Base-by-base conservation (phyloP, 2,113 vertebrate genomes). In the Rhynchomys soricoides region DNA sequence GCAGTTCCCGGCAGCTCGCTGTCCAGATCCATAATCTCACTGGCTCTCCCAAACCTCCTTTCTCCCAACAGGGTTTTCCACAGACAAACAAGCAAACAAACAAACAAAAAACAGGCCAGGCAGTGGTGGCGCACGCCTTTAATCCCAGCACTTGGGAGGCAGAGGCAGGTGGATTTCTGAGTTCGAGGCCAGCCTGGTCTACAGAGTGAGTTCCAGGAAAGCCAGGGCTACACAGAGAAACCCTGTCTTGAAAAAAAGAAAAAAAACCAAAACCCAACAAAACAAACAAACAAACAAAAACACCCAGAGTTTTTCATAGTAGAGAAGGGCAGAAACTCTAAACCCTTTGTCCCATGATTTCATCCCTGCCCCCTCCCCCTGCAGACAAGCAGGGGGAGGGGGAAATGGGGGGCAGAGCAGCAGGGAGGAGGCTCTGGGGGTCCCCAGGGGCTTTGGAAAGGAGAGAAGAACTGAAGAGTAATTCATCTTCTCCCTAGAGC, bases 361-460 rank as follows among this genome's bases (percentile, higher is more conserved):
- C 97, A 98, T 97, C 90, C 68, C 17, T 98, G 98, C 98, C 97
- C 98, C 98, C 98, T 98, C 98, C 2, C 98, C 98, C 74, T 97
- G 97, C 91, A 93, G 86, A 97, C 86, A 98, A 98, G 96, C 64
- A 70, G 91, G 7, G 24, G 29, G 17, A 0, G 43, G 70, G 52
- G 5, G 5, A 74, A 90, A 85, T 57, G 11, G 66, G 87, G 86
- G 74, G 43, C 29, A 34, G 91, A 22, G 6, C 40, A 90, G 22
- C 40, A 15, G 81, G 37, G 82, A 68, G 73, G 86, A 19, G 86
- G 3, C 17, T 22, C 55, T 26, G 24, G 74, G 68, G 24, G 48
- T 77, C 79, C 34, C 34, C 40, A 0, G 13, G 48, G 79, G 26
- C 59, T 73, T 93, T 55, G 34, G 73, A 55, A 21, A 48, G 82